phyloP scores from a whole-genome alignment of 1,140 invertebrate genomes.

The Polyergus mexicanus region DNA sequence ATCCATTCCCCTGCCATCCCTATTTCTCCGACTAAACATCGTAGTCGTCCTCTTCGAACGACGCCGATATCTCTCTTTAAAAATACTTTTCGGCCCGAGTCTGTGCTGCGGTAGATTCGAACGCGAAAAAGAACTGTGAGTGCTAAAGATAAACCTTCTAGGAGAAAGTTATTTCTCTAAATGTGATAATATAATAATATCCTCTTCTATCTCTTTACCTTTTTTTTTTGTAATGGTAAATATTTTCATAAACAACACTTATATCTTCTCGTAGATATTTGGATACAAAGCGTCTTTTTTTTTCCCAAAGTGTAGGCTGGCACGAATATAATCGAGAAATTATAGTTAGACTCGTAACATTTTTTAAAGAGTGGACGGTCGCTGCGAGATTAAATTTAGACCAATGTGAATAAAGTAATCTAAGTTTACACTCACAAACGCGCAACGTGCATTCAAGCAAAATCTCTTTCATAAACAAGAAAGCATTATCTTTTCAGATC shows the following conservation, averaged over 20 bases:
- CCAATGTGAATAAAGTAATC: conserved; percentile 23
- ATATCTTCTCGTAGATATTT: not conserved
- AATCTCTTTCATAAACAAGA: not conserved
- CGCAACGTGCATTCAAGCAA: not conserved
- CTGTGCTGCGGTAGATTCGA: not conserved
- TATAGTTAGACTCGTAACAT: conserved; percentile 24
- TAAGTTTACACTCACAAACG: conserved; percentile 19
- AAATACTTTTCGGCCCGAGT: conserved; percentile 37
- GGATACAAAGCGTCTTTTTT: not conserved
- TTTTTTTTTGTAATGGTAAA: not conserved
- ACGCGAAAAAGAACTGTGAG: not conserved
- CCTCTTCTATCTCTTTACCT: not conserved
- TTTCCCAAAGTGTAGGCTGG: not conserved
- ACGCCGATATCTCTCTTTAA: conserved; percentile 30
- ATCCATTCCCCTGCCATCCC: conserved; percentile 22
- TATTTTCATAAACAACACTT: not conserved
- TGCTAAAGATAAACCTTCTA: conserved; percentile 34
- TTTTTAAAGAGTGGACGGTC: not conserved
- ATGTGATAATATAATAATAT: not conserved
- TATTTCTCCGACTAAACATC: conserved; percentile 35
- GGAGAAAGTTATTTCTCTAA: conserved; percentile 21
- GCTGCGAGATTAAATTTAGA: conserved; percentile 35
- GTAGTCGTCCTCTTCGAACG: not conserved
- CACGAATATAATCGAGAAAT: conserved; percentile 4
- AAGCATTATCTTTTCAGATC: not conserved